Conservation (phyloP, 2,888 invertebrate genomes). For the Stegophylla sp. region DNA sequence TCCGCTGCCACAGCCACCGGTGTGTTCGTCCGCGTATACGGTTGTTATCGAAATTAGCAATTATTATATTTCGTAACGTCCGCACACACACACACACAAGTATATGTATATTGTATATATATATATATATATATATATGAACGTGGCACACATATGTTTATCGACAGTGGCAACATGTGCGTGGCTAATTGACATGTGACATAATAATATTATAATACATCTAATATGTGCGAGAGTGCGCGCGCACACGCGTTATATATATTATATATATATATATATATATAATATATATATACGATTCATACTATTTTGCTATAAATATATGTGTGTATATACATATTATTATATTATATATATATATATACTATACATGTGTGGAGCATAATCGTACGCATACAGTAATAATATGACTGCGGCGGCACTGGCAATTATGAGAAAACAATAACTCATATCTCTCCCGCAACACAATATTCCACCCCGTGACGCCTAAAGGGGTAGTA, state of each 20-base stretch:
- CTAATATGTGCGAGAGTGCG: constrained; percentile 4
- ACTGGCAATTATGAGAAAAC: constrained; percentile 55
- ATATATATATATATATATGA: background rate
- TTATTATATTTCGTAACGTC: background rate
- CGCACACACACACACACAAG: background rate
- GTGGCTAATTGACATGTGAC: constrained; percentile 52
- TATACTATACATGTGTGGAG: too few species aligned
- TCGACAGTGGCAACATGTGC: constrained; percentile 41
- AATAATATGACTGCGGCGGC: background rate
- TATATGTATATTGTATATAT: background rate
- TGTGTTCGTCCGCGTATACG: background rate
- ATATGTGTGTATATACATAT: background rate
- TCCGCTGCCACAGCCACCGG: too few species aligned
- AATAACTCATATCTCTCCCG: constrained; percentile 43
- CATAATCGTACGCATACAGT: background rate
- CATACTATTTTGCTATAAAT: too few species aligned
- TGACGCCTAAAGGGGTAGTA: constrained; percentile 21
- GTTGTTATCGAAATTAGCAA: constrained; percentile 16
- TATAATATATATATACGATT: too few species aligned
- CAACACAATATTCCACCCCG: constrained; percentile 30
- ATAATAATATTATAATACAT: constrained; percentile 23
- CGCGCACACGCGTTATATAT: background rate
- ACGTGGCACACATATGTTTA: background rate
- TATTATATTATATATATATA: too few species aligned
- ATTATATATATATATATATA: too few species aligned